Percentiles rank a stretch among this genome's conserved stretches.
phyloP scores from a whole-genome alignment of 2,888 invertebrate genomes.

The Ariolimax columbianus region DNA sequence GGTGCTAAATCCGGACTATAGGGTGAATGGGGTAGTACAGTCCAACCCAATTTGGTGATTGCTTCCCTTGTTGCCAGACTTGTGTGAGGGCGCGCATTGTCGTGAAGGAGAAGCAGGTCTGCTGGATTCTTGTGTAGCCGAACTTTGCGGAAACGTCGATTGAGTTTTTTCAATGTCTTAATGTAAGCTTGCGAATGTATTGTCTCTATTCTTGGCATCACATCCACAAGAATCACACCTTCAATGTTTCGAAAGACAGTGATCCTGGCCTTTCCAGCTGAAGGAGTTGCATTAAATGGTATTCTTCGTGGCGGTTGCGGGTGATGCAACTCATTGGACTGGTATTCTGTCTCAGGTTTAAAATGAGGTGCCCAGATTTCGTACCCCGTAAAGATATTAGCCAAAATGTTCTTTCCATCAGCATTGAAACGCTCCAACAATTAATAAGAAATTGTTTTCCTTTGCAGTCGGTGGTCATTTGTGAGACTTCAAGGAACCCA shows the following conservation, averaged over 20 bases:
- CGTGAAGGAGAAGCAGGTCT: too few species aligned
- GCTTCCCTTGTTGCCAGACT: too few species aligned
- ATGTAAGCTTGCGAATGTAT: too few species aligned
- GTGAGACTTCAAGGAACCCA: background rate
- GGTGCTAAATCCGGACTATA: too few species aligned
- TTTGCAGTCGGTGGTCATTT: background rate
- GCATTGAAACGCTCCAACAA: too few species aligned
- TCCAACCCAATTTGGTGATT: too few species aligned
- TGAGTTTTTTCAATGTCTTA: too few species aligned
- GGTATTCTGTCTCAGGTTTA: background rate
- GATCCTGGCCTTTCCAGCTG: background rate
- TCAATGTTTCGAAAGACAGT: background rate
- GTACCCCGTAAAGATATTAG: background rate
- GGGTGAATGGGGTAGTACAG: too few species aligned
- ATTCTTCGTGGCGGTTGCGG: constrained; percentile 1
- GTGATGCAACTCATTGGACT: background rate
- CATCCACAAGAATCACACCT: constrained; percentile 8
- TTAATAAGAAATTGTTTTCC: constrained; percentile 11
- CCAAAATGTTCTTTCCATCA: background rate
- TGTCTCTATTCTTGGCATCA: too few species aligned
- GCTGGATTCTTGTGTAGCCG: too few species aligned
- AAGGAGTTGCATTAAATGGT: background rate
- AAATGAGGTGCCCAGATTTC: constrained; percentile 12
- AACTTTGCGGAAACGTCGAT: too few species aligned
- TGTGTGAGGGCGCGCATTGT: too few species aligned